Percentiles rank a stretch among this genome's conserved stretches.
Evolutionary conservation across 1,140 invertebrate species (phyloP).

Genomic region (Magallana gigas): DNA sequence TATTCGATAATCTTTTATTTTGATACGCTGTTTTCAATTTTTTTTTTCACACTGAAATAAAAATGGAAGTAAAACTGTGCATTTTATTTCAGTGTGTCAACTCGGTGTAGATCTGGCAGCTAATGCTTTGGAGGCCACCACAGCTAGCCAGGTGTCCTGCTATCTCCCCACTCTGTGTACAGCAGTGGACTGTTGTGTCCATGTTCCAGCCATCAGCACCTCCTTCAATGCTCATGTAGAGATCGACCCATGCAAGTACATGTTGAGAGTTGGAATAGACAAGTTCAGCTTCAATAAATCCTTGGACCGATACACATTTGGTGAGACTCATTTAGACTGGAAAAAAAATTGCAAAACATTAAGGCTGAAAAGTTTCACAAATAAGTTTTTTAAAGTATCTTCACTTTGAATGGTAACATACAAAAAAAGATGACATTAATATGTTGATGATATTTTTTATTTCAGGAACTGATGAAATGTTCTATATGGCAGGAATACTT

Average conservation of each 20-base stretch:
- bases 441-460: neutral
- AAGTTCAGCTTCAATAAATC: conserved; percentile 39
- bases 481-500: conserved; percentile 29
- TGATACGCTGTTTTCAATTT: no score
- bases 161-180: conserved; percentile 48
- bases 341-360: no score
- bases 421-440: no score
- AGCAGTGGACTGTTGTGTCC: conserved; percentile 47
- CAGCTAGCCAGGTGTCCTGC: conserved; percentile 36
- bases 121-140: neutral
- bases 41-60: no score
- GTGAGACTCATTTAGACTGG: neutral
- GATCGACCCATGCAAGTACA: conserved; percentile 49
- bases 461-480: conserved; percentile 33
- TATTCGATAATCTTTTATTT: no score
- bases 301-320: conserved; percentile 46
- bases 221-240: conserved; percentile 43
- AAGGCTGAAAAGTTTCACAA: no score
- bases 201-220: conserved; percentile 37
- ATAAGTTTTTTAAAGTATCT: no score
- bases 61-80: no score
- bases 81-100: conserved; percentile 8
- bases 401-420: no score
- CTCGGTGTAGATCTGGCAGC: neutral
- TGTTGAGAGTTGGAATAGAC: conserved; percentile 45